phyloP scores from a whole-genome alignment of 2,888 invertebrate species.

The Artemia sp. region DNA sequence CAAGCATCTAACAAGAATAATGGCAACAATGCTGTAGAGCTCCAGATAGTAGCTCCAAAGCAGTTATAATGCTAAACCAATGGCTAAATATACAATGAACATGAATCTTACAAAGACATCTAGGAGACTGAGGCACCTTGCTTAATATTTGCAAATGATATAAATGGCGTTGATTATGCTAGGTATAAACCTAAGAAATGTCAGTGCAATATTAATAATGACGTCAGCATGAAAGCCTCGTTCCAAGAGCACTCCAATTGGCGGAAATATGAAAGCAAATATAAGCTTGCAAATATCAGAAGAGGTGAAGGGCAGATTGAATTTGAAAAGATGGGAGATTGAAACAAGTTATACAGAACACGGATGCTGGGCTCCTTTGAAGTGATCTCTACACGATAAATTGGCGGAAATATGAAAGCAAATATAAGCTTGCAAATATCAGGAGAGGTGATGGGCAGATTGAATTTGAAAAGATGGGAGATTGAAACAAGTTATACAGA shows the following conservation, averaged over 20 bases:
- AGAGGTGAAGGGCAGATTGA: constrained; percentile 25
- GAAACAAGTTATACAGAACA: no score
- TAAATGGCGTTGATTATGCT: constrained; percentile 27
- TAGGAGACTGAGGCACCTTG: no score
- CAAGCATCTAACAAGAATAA: no score
- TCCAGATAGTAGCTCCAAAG: no score
- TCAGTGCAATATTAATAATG: constrained; percentile 27
- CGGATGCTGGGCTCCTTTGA: no score
- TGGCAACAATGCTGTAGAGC: no score
- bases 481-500: no score
- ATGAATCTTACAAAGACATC: no score
- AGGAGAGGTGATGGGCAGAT: constrained; percentile 24
- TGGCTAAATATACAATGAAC: no score
- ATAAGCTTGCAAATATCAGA: constrained; percentile 26
- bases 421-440: constrained; percentile 26
- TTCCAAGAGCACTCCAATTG: constrained; percentile 26
- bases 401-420: constrained; percentile 27
- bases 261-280: constrained; percentile 27
- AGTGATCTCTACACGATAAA: no score
- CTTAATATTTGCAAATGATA: constrained; percentile 25
- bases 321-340: not conserved
- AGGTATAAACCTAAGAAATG: constrained; percentile 27
- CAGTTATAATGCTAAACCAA: no score
- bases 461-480: not conserved
- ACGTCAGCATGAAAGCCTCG: constrained; percentile 27